Conservation (phyloP, 2,113 vertebrate genomes). For the Axis porcinus region DNA sequence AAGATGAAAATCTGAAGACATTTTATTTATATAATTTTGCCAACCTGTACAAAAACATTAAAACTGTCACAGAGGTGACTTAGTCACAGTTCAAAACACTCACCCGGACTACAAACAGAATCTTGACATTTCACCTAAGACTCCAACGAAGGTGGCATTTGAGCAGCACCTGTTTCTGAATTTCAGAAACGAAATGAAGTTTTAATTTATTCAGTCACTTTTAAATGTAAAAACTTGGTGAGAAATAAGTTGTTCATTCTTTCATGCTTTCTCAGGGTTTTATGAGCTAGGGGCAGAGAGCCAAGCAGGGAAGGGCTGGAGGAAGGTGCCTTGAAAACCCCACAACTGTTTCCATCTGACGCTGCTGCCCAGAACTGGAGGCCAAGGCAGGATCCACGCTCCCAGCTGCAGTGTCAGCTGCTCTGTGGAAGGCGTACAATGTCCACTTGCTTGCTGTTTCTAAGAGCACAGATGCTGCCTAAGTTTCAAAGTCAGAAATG, state of each 20-base stretch:
- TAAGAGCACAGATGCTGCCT: conserved; percentile 26
- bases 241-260: background rate
- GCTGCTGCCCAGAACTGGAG: background rate
- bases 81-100: background rate
- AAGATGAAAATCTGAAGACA: conserved; percentile 73
- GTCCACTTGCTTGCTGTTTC: background rate
- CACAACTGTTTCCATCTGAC: conserved; percentile 35
- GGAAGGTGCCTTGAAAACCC: background rate
- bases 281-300: background rate
- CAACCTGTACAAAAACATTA: conserved; percentile 47
- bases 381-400: background rate
- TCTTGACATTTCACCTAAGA: conserved; percentile 41
- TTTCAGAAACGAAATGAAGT: background rate
- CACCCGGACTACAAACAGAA: conserved; percentile 32
- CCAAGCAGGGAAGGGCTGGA: background rate
- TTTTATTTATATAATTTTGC: conserved; percentile 72
- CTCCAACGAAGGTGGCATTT: conserved; percentile 3
- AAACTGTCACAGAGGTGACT: conserved; percentile 47
- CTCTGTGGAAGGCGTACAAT: background rate
- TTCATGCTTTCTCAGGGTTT: background rate
- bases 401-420: conserved; percentile 62
- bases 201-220: conserved; percentile 35
- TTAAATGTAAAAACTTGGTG: background rate
- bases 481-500: background rate
- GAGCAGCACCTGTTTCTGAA: background rate